Conservation (phyloP, 2,113 vertebrate species). For the Otocyon megalotis region DNA sequence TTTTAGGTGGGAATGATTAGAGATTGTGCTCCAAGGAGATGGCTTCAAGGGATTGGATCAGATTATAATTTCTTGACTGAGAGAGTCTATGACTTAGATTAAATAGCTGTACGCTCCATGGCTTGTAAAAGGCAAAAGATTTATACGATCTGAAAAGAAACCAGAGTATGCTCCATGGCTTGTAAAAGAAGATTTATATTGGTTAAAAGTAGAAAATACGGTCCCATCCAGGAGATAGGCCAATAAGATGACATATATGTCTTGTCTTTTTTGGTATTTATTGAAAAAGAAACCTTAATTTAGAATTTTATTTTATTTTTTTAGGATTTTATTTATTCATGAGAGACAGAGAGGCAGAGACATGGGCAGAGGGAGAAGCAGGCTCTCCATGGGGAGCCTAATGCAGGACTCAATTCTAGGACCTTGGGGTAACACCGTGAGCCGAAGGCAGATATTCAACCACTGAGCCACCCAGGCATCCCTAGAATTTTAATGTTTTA, state of each 20-base stretch:
- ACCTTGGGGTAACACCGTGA: too few species aligned
- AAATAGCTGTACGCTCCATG: not conserved
- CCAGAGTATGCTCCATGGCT: not conserved
- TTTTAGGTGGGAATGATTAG: not conserved
- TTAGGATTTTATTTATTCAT: too few species aligned
- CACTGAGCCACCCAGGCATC: too few species aligned
- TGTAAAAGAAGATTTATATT: not conserved
- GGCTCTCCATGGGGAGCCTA: too few species aligned
- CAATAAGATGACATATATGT: not conserved
- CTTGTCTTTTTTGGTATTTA: not conserved
- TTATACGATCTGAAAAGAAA: not conserved
- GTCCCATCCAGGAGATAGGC: not conserved
- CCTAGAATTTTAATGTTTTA: not conserved
- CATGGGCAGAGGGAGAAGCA: too few species aligned
- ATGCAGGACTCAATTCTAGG: too few species aligned
- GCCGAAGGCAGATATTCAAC: too few species aligned
- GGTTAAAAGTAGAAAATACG: constrained; percentile 27
- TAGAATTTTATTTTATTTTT: not conserved
- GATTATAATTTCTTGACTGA: not conserved
- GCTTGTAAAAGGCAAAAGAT: not conserved
- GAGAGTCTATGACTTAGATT: not conserved
- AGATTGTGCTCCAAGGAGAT: not conserved
- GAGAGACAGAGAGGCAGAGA: too few species aligned
- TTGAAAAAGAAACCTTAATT: not conserved
- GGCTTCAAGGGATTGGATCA: not conserved